Base-by-base conservation (phyloP, 2,797 vertebrate genomes). In the Hydrolagus colliei region DNA sequence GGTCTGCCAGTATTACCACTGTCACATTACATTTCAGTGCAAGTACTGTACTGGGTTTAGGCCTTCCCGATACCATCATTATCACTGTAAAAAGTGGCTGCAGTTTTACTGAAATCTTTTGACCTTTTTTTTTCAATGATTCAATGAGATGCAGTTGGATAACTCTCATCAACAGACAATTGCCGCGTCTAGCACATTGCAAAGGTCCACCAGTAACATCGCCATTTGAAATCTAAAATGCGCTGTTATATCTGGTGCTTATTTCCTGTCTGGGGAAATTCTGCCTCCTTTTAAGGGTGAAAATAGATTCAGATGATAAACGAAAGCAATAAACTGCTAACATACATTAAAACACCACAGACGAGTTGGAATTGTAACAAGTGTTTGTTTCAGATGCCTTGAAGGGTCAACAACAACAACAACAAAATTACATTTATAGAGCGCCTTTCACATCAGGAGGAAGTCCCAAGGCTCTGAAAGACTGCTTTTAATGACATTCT, bases 221-320 rank as follows among this genome's bases (percentile, higher is more conserved):
- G 18, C 27, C 18, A 14, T 9, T 35, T 20, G 32, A 84, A 41
- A 84, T 71, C 32, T 68, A 68, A 84, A 65, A 84, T 67, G 67
- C 18, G 32, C 79, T 67, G 20, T 84, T 68, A 84, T 41, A 84
- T 84, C 79, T 84, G 65, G 22, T 35, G 10, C 65, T 68, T 63
- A 84, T 84, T 84, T 84, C 61, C 62, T 84, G 79, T 18, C 18
- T 41, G 63, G 65, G 41, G 62, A 65, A 84, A 84, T 27, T 68
- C 27, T 18, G 41, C 32, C 14, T 84, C 68, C 67, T 32, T 41
- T 7, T 16, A 80, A 16, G 20, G 27, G 27, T 67, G 68, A 84
- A 67, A 65, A 32, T 11, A 84, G 63, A 84, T 84, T 84, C 65
- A 71, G 65, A 20, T 68, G 63, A 82, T 65, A 67, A 82, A 32